A percentile compares a stretch with the other conserved stretches of the same genome.
These are phyloP conservation scores for Actinopyga echinites DNA, from an alignment of 53 echinoderm and acorn worm genomes.

Conservation along the genomic window DNA sequence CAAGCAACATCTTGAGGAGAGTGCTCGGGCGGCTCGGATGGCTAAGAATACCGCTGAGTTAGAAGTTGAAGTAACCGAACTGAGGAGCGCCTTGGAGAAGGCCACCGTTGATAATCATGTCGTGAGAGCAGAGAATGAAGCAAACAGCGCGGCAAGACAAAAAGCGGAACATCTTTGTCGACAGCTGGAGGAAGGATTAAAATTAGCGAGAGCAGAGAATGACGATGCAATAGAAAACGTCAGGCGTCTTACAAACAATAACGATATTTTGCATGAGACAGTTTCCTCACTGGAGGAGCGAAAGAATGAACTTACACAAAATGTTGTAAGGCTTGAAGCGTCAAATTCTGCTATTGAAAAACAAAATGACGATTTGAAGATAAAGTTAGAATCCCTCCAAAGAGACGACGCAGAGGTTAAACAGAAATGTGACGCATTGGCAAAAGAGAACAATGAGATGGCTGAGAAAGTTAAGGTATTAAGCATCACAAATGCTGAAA, in stretches of 20 bases:
- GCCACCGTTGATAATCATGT: slow-evolving; percentile 57
- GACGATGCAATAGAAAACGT: slow-evolving; percentile 49
- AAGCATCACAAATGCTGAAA: slow-evolving; percentile 59
- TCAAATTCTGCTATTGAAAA: slow-evolving; percentile 44
- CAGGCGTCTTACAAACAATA: slow-evolving; percentile 37
- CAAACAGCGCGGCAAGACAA: slow-evolving; percentile 50
- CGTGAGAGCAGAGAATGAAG: slow-evolving; percentile 67
- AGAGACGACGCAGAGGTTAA: slow-evolving; percentile 49
- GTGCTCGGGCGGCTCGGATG: slow-evolving; percentile 59
- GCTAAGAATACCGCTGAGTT: slow-evolving; percentile 62
- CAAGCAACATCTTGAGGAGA: slow-evolving; percentile 63
- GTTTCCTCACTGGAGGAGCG: slow-evolving; percentile 56
- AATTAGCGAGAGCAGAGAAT: slow-evolving; percentile 20
- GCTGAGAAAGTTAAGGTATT: slow-evolving; percentile 58
- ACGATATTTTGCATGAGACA: slow-evolving; percentile 52
- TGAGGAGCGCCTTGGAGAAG: slow-evolving; percentile 57
- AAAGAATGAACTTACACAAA: slow-evolving; percentile 47
- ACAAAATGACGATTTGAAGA: slow-evolving; percentile 51
- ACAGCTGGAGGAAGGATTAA: slow-evolving; percentile 53
- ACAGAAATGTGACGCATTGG: slow-evolving; percentile 45
- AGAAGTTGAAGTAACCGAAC: slow-evolving; percentile 58
- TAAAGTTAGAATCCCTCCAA: slow-evolving; percentile 35
- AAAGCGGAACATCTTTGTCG: slow-evolving; percentile 56
- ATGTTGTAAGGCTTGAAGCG: slow-evolving; percentile 49
- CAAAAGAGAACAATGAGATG: slow-evolving; percentile 64